Percentiles rank a stretch among this genome's conserved stretches.
These are phyloP conservation scores for Andrena bucephala DNA, from an alignment of 2,888 invertebrate genomes.

Conservation along the genomic window DNA sequence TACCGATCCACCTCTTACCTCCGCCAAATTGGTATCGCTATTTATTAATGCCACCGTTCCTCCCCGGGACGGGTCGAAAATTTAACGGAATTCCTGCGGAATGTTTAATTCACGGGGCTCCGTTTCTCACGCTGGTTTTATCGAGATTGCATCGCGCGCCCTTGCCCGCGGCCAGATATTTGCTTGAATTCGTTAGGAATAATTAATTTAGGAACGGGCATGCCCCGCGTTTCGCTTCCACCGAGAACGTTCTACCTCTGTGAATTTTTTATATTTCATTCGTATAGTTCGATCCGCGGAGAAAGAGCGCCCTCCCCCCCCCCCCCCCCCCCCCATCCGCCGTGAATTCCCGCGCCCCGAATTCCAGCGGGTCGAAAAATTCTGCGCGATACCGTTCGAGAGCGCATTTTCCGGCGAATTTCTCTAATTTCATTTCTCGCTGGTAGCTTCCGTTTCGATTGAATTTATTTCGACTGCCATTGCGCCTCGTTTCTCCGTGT, in stretches of 20 bases:
- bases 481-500: neutral
- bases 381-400: slow-evolving; percentile 21
- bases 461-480: neutral
- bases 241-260: too few relatives aligned
- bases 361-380: slow-evolving; percentile 4
- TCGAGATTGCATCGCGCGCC: neutral
- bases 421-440: slow-evolving; percentile 16
- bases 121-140: slow-evolving; percentile 4
- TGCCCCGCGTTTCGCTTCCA: too few relatives aligned
- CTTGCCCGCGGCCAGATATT: slow-evolving; percentile 6
- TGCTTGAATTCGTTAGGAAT: slow-evolving; percentile 1
- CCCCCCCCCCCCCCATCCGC: too few relatives aligned
- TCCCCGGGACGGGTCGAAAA: slow-evolving; percentile 14
- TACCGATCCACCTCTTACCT: slow-evolving; percentile 9
- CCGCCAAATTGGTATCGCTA: slow-evolving; percentile 44
- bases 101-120: slow-evolving; percentile 19
- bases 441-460: neutral
- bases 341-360: slow-evolving; percentile 12
- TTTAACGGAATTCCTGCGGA: slow-evolving; percentile 26
- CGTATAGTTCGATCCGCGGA: too few relatives aligned
- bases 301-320: too few relatives aligned
- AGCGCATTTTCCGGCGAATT: neutral
- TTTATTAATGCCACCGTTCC: slow-evolving; percentile 47
- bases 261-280: too few relatives aligned
- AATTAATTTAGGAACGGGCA: slow-evolving; percentile 4